Evolutionary conservation across 1,140 invertebrate genomes (phyloP).

Genomic region (Ridgeia piscesae): DNA sequence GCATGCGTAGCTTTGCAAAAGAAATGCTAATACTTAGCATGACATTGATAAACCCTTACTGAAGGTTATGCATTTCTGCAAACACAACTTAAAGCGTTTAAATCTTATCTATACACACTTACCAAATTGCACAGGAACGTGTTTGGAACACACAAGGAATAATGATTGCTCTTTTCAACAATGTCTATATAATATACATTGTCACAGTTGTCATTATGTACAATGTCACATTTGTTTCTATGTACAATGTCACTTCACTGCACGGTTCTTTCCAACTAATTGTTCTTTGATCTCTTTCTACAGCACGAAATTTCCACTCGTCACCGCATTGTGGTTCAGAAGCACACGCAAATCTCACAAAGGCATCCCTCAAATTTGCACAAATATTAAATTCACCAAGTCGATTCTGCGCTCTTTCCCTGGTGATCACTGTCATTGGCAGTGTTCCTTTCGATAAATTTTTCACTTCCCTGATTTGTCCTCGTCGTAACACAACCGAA

Average conservation of each 20-base stretch:
- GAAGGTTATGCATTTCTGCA: not conserved
- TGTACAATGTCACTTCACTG: not conserved
- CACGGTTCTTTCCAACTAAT: not conserved
- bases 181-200: not conserved
- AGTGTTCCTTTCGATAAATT: not conserved
- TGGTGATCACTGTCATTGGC: not conserved
- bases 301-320: not conserved
- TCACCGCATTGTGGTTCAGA: not conserved
- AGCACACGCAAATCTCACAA: not conserved
- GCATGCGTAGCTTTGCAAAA: not conserved
- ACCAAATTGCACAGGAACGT: not conserved
- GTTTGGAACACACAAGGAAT: not conserved
- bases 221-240: not conserved
- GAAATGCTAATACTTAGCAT: not conserved
- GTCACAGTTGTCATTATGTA: not conserved
- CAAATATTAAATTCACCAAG: not conserved
- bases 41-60: not conserved
- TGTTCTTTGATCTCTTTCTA: not conserved
- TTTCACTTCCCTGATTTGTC: not conserved
- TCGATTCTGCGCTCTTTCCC: not conserved
- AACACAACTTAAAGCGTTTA: not conserved
- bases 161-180: not conserved
- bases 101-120: not conserved
- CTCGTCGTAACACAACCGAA: not conserved
- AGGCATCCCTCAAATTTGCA: not conserved